Conservation (phyloP, 2,797 vertebrate species). For the Cottoperca gobio region DNA sequence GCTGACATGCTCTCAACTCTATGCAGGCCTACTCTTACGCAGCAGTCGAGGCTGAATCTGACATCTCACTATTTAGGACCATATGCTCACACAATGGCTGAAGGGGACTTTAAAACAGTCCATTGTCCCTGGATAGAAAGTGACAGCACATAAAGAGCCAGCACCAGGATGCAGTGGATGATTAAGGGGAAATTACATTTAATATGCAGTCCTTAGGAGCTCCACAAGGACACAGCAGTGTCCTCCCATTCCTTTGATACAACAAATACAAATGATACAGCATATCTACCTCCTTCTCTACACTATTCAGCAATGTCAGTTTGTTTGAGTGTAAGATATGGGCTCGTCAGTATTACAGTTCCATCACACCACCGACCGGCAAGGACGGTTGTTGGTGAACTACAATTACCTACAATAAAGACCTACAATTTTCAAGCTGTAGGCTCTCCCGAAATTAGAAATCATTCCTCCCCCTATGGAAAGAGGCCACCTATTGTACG, state of each 20-base stretch:
- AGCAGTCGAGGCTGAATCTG: slow-evolving; percentile 2
- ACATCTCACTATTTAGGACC: slow-evolving; percentile 28
- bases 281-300: slow-evolving; percentile 45
- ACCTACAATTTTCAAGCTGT: slow-evolving; percentile 59
- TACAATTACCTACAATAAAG: too few species aligned
- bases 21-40: not conserved
- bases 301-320: slow-evolving; percentile 34
- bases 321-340: slow-evolving; percentile 60
- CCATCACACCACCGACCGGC: too few species aligned
- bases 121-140: slow-evolving; percentile 39
- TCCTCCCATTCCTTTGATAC: slow-evolving; percentile 44
- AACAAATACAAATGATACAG: slow-evolving; percentile 49
- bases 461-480: slow-evolving; percentile 49
- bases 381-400: slow-evolving; percentile 40
- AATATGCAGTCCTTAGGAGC: slow-evolving; percentile 50
- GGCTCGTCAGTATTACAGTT: slow-evolving; percentile 66
- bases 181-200: slow-evolving; percentile 57
- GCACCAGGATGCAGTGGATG: slow-evolving; percentile 43
- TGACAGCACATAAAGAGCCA: slow-evolving; percentile 54
- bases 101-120: slow-evolving; percentile 39
- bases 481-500: slow-evolving; percentile 51
- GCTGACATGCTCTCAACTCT: not conserved
- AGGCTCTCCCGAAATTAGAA: slow-evolving; percentile 56
- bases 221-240: slow-evolving; percentile 57
- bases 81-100: slow-evolving; percentile 35